These are phyloP conservation scores for Hippoglossus stenolepis DNA, from an alignment of 2,113 vertebrate species.

Conservation along the genomic window DNA sequence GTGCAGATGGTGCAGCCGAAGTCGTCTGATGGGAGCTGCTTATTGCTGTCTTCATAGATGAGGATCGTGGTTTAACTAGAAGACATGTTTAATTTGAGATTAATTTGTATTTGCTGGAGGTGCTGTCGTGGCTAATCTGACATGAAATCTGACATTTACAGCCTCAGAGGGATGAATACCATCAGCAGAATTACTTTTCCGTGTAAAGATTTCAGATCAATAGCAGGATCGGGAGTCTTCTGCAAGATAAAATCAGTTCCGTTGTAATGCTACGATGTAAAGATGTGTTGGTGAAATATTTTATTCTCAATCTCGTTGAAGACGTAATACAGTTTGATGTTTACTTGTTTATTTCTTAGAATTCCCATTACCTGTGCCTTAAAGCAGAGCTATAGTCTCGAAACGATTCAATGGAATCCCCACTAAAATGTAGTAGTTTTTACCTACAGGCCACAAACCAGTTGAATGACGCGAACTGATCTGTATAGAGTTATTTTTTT, in stretches of 20 bases:
- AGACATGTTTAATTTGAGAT: slow-evolving; percentile 4
- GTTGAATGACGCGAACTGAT: too few relatives aligned
- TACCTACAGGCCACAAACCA: too few relatives aligned
- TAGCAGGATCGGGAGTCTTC: slow-evolving; percentile 9
- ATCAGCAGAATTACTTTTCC: slow-evolving; percentile 14
- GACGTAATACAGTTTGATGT: too few relatives aligned
- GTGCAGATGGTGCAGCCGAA: slow-evolving; percentile 12
- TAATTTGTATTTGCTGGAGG: slow-evolving; percentile 1
- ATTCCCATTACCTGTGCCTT: too few relatives aligned
- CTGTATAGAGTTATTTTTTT: too few relatives aligned
- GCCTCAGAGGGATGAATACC: slow-evolving; percentile 2
- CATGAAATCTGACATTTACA: slow-evolving; percentile 18
- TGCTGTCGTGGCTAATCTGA: slow-evolving; percentile 2
- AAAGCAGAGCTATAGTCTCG: too few relatives aligned
- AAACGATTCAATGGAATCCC: too few relatives aligned
- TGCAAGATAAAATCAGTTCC: slow-evolving; percentile 33
- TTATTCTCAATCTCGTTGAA: neutral
- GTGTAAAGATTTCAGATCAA: slow-evolving; percentile 32
- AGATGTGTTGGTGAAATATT: too few relatives aligned
- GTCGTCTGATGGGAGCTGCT: neutral
- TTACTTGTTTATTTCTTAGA: too few relatives aligned
- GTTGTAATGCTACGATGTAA: neutral
- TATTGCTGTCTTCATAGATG: slow-evolving; percentile 2
- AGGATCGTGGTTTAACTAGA: slow-evolving; percentile 1
- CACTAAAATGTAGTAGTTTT: too few relatives aligned